Base-by-base conservation (phyloP, 2,113 vertebrate species). In the Jacana jacana region DNA sequence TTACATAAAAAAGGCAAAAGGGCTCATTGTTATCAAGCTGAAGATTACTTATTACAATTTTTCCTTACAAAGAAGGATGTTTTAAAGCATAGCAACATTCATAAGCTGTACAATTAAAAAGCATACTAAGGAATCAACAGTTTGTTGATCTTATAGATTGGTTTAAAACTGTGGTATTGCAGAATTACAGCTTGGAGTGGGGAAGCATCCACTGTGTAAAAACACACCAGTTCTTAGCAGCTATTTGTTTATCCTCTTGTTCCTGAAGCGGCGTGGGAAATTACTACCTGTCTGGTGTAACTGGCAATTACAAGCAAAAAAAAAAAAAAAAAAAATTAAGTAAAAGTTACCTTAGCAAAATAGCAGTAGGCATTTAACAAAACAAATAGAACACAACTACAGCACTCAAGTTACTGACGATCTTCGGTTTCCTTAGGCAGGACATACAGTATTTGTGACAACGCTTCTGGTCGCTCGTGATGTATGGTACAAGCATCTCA, bases 191-290 rank as follows among this genome's bases (percentile, higher is more conserved):
- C 75, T 75, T 86, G 71, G 60, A 81, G 54, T 60, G 25, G 33
- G 76, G 57, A 91, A 79, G 85, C 64, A 94, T 49, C 71, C 37
- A 70, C 64, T 44, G n/a, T 49, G 83, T 71, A 35, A 83, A 88
- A 94, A 89, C 57, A 77, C 48, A 92, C 22, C 61, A 80, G 37
- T n/a, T 85, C 61, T 86, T 60, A 82, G 31, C 72, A 93, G 42
- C 48, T 81, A 39, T 75, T 93, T 71, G 24, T 73, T 92, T 86
- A 87, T 76, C 89, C 55, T 65, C 69, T 73, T 30, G 11, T 84
- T 97, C 91, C 80, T 88, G 55, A 91, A 94, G 92, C 30, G 58
- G 70, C 51, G 93, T 39, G 37, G 61, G 81, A 97, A 97, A 95
- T 75, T 91, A 83, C 25, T n/a, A 71, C 61, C 91, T 91, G 57